phyloP scores from a whole-genome alignment of 2,797 vertebrate species.

The Melanotaenia nigrans region DNA sequence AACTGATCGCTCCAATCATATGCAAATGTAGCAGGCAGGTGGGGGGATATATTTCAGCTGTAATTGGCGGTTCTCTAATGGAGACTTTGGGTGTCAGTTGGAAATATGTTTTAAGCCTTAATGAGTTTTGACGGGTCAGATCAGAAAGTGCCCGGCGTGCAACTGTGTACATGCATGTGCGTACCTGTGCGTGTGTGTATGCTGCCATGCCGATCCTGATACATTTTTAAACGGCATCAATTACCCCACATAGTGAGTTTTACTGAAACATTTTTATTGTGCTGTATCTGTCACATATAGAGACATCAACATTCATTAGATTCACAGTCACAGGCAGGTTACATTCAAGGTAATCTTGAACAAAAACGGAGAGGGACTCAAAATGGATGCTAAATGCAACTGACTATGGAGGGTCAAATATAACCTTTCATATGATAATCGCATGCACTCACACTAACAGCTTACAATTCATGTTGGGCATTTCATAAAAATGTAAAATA shows the following conservation, averaged over 20 bases:
- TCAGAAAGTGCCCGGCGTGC: constrained; percentile 75
- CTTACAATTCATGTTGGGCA: constrained; percentile 40
- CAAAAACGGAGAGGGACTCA: constrained; percentile 61
- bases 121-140: constrained; percentile 85
- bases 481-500: constrained; percentile 51
- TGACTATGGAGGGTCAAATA: constrained; percentile 76
- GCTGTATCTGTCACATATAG: constrained; percentile 81
- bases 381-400: constrained; percentile 75
- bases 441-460: constrained; percentile 46
- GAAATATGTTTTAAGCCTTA: constrained; percentile 86
- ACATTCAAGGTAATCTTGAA: constrained; percentile 72
- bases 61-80: constrained; percentile 86
- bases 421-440: constrained; percentile 77
- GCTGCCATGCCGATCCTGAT: constrained; percentile 70
- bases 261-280: constrained; percentile 84
- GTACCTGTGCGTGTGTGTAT: constrained; percentile 22
- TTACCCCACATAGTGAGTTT: constrained; percentile 84
- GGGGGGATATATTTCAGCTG: constrained; percentile 80
- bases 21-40: constrained; percentile 82
- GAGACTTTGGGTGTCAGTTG: constrained; percentile 84
- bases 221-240: constrained; percentile 87
- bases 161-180: constrained; percentile 44
- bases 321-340: constrained; percentile 74
- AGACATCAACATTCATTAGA: constrained; percentile 83
- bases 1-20: constrained; percentile 84